These are phyloP conservation scores for Drosophila murphyi DNA, from an alignment of 1,140 invertebrate species.

Conservation along the genomic window DNA sequence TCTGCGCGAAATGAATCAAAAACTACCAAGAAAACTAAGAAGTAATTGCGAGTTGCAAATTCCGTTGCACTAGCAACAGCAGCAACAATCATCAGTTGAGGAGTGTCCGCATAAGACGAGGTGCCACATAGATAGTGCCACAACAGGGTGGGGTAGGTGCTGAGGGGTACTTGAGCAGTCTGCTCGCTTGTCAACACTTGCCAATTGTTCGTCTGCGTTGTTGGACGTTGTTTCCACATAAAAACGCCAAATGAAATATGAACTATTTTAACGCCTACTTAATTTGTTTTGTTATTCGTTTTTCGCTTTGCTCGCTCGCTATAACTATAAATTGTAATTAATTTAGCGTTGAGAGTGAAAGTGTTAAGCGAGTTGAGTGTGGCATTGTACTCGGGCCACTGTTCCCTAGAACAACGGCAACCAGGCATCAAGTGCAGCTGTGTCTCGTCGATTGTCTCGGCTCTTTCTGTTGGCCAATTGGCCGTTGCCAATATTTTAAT, in stretches of 20 bases:
- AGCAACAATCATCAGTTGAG: constrained; percentile 32
- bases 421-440: constrained; percentile 58
- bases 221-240: constrained; percentile 66
- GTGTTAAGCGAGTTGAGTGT: constrained; percentile 65
- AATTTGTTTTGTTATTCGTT: constrained; percentile 76
- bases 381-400: constrained; percentile 10
- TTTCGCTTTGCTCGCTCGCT: constrained; percentile 5
- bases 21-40: constrained; percentile 22
- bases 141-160: not conserved
- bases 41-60: constrained; percentile 38
- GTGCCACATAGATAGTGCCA: constrained; percentile 38
- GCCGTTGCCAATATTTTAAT: constrained; percentile 62
- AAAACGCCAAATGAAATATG: constrained; percentile 78
- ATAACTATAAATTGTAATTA: constrained; percentile 76
- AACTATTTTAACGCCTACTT: constrained; percentile 84
- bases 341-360: constrained; percentile 79
- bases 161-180: not conserved
- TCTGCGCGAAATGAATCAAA: constrained; percentile 75
- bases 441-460: constrained; percentile 5
- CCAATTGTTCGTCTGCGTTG: constrained; percentile 75
- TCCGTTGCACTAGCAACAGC: constrained; percentile 28
- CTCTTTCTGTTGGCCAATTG: constrained; percentile 17
- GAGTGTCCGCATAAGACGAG: constrained; percentile 40
- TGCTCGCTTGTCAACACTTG: constrained; percentile 70
- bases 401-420: not conserved